Percentiles rank a stretch among this genome's conserved stretches.
Conservation (phyloP, 2,888 invertebrate species). For the Diplolepis rosae region DNA sequence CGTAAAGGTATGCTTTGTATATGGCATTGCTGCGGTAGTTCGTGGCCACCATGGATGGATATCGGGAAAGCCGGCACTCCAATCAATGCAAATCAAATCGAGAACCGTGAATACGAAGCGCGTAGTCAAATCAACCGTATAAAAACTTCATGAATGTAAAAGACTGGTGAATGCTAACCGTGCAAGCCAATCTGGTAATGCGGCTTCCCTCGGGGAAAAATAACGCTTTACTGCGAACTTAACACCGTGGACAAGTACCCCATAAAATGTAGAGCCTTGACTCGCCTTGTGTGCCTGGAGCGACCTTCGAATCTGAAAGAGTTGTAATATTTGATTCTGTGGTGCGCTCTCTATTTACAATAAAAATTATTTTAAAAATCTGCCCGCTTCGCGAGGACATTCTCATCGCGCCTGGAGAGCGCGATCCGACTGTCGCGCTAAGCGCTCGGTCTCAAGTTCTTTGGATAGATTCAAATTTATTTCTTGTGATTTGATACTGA, state of each 20-base stretch:
- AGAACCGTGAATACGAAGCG: slow-evolving; percentile 66
- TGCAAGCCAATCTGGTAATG: slow-evolving; percentile 71
- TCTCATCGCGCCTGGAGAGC: no score
- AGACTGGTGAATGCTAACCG: slow-evolving; percentile 66
- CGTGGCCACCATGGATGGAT: slow-evolving; percentile 39
- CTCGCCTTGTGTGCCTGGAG: slow-evolving; percentile 29
- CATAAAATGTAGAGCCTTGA: slow-evolving; percentile 28
- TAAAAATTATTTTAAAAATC: no score
- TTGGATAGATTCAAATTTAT: no score
- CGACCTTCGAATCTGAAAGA: slow-evolving; percentile 15
- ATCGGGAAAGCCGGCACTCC: slow-evolving; percentile 62
- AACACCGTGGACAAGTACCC: slow-evolving; percentile 49
- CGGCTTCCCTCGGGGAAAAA: slow-evolving; percentile 57
- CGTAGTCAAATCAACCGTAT: slow-evolving; percentile 71
- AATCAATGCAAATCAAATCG: slow-evolving; percentile 74
- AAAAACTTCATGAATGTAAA: slow-evolving; percentile 73
- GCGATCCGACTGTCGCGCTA: no score
- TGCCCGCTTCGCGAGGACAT: no score
- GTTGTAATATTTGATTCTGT: slow-evolving; percentile 18
- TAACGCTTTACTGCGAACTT: slow-evolving; percentile 51
- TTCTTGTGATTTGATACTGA: no score
- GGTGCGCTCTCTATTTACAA: neutral
- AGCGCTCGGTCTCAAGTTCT: no score
- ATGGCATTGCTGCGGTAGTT: neutral
- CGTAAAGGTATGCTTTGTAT: neutral